phyloP scores from a whole-genome alignment of 1,140 invertebrate genomes.

The Hormaphis cornu region DNA sequence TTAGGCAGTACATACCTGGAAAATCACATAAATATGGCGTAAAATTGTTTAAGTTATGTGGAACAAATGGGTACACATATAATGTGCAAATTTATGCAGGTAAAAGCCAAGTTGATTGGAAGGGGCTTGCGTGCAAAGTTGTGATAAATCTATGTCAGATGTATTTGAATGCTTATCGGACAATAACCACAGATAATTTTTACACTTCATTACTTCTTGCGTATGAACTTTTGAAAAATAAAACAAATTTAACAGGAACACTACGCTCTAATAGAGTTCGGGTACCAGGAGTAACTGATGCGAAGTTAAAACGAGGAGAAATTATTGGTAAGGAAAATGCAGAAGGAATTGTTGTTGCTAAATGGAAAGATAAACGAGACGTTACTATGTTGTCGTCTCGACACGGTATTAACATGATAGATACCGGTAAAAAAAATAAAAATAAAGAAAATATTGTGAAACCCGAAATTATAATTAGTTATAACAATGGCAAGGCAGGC shows the following conservation, averaged over 20 bases:
- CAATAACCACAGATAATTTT: slow-evolving; percentile 44
- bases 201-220: slow-evolving; percentile 42
- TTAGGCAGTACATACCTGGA: slow-evolving; percentile 42
- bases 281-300: slow-evolving; percentile 38
- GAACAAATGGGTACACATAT: slow-evolving; percentile 37
- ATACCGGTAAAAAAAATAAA: slow-evolving; percentile 31
- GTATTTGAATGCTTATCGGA: slow-evolving; percentile 40
- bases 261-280: slow-evolving; percentile 36
- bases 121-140: slow-evolving; percentile 36
- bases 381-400: slow-evolving; percentile 40
- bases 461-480: slow-evolving; percentile 40
- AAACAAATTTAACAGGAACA: slow-evolving; percentile 41
- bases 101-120: slow-evolving; percentile 32
- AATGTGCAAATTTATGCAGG: slow-evolving; percentile 38
- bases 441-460: slow-evolving; percentile 37
- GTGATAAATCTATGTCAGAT: slow-evolving; percentile 34
- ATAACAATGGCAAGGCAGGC: slow-evolving; percentile 41
- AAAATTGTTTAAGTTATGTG: slow-evolving; percentile 41
- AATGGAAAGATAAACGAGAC: slow-evolving; percentile 42
- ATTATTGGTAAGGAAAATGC: slow-evolving; percentile 40
- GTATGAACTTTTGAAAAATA: slow-evolving; percentile 38
- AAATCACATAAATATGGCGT: slow-evolving; percentile 42
- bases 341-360: slow-evolving; percentile 39
- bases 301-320: slow-evolving; percentile 41
- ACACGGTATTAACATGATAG: slow-evolving; percentile 38